Conservation (phyloP, 1,140 invertebrate species). For the Branchinecta lynchi region DNA sequence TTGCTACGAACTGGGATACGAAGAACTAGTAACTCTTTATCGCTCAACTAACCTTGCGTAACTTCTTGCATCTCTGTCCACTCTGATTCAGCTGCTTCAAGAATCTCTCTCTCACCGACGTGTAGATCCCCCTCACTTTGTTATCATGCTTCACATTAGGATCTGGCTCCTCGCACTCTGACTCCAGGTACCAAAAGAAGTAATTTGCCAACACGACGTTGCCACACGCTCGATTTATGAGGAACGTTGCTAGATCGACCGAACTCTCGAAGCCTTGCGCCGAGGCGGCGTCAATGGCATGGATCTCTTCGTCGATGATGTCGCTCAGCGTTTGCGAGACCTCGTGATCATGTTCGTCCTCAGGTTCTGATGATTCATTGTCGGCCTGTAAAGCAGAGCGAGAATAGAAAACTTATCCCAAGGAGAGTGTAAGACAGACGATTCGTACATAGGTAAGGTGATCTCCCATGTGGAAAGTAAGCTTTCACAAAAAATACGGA, state of each 20-base stretch:
- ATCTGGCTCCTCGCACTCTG: conserved; percentile 69
- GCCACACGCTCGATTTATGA: conserved; percentile 72
- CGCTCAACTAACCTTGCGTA: background rate
- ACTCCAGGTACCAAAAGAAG: conserved; percentile 89
- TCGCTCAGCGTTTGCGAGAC: background rate
- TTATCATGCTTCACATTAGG: conserved; percentile 51
- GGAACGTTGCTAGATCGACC: conserved; percentile 68
- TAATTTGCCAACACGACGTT: conserved; percentile 86
- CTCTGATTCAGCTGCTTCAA: conserved; percentile 33
- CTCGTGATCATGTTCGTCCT: background rate
- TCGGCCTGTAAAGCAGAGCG: background rate
- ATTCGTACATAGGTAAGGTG: too few species aligned
- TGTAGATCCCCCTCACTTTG: conserved; percentile 65
- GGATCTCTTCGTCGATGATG: background rate
- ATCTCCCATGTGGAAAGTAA: too few species aligned
- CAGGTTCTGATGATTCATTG: conserved; percentile 7
- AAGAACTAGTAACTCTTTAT: too few species aligned
- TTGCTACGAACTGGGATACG: too few species aligned
- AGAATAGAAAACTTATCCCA: background rate
- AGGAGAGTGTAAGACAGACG: too few species aligned
- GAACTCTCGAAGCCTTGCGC: conserved; percentile 8
- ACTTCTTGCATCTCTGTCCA: background rate
- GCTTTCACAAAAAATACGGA: too few species aligned
- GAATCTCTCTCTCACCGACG: conserved; percentile 74
- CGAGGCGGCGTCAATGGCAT: background rate